These are phyloP conservation scores for Chloroclystis v-ata DNA, from an alignment of 2,888 invertebrate genomes.

Conservation along the genomic window DNA sequence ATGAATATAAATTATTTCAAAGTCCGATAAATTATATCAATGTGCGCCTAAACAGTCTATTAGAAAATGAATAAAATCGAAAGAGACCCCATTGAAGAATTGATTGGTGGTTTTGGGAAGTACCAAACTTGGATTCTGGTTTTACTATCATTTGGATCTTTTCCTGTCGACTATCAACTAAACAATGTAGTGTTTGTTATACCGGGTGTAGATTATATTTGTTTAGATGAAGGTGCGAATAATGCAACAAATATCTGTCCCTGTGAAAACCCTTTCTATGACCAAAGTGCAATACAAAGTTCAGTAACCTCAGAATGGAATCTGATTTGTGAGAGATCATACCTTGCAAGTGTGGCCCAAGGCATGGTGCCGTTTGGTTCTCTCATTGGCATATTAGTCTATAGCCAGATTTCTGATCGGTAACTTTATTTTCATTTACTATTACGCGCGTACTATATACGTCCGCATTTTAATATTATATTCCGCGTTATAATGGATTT, in stretches of 20 bases:
- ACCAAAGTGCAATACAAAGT: slow-evolving; percentile 68
- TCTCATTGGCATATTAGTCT: slow-evolving; percentile 73
- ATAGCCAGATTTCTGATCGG: slow-evolving; percentile 74
- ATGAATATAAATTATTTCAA: too few relatives aligned
- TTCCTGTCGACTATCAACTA: slow-evolving; percentile 78
- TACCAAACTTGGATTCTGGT: slow-evolving; percentile 76
- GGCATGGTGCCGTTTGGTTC: slow-evolving; percentile 77
- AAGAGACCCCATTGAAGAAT: slow-evolving; percentile 55
- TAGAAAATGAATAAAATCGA: slow-evolving; percentile 5
- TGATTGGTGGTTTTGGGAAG: slow-evolving; percentile 74
- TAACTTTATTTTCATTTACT: slow-evolving; percentile 24
- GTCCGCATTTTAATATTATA: too few relatives aligned
- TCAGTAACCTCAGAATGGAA: slow-evolving; percentile 80
- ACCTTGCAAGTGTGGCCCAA: slow-evolving; percentile 75
- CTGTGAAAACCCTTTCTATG: slow-evolving; percentile 71
- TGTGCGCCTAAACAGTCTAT: background rate
- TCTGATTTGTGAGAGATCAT: slow-evolving; percentile 77
- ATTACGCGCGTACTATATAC: background rate
- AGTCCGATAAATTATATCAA: too few relatives aligned
- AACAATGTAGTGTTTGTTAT: slow-evolving; percentile 77
- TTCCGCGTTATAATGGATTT: too few relatives aligned
- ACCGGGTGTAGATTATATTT: slow-evolving; percentile 71
- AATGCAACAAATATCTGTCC: slow-evolving; percentile 64
- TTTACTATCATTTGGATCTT: slow-evolving; percentile 68
- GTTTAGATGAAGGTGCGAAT: slow-evolving; percentile 48